phyloP scores from a whole-genome alignment of 2,888 invertebrate genomes.

The Dichetophora obliterata region DNA sequence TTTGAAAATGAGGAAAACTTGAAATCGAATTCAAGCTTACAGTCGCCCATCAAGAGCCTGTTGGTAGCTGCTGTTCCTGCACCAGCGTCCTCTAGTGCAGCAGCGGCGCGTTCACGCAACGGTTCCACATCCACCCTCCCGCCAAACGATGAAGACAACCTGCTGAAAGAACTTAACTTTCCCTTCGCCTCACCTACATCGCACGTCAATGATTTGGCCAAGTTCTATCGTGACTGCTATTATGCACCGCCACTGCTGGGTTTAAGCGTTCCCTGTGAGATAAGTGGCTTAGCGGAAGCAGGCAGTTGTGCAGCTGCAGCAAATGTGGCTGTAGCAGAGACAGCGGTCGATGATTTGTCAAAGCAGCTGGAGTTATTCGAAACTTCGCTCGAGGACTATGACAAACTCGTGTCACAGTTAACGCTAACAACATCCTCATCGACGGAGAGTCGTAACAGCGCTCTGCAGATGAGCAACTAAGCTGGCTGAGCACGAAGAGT shows the following conservation, averaged over 20 bases:
- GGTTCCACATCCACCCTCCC: slow-evolving; percentile 44
- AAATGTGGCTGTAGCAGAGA: slow-evolving; percentile 48
- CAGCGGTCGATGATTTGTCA: slow-evolving; percentile 65
- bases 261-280: slow-evolving; percentile 50
- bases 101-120: slow-evolving; percentile 45
- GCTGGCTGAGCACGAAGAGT: neutral
- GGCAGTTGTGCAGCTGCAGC: slow-evolving; percentile 47
- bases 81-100: slow-evolving; percentile 19
- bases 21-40: slow-evolving; percentile 42
- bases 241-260: slow-evolving; percentile 67
- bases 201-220: slow-evolving; percentile 69
- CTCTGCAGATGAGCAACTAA: slow-evolving; percentile 64
- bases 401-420: slow-evolving; percentile 68
- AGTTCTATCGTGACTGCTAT: slow-evolving; percentile 70
- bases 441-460: slow-evolving; percentile 65
- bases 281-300: slow-evolving; percentile 5
- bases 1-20: slow-evolving; percentile 56
- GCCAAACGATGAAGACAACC: slow-evolving; percentile 65
- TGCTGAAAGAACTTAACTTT: slow-evolving; percentile 69
- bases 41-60: slow-evolving; percentile 62
- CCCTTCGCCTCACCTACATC: slow-evolving; percentile 70
- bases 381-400: slow-evolving; percentile 69
- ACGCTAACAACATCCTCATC: slow-evolving; percentile 61
- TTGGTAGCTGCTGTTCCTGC: slow-evolving; percentile 56
- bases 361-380: slow-evolving; percentile 69